Percentiles rank a stretch among this genome's conserved stretches.
phyloP scores from a whole-genome alignment of 1,140 invertebrate species.

The Formica exsecta region DNA sequence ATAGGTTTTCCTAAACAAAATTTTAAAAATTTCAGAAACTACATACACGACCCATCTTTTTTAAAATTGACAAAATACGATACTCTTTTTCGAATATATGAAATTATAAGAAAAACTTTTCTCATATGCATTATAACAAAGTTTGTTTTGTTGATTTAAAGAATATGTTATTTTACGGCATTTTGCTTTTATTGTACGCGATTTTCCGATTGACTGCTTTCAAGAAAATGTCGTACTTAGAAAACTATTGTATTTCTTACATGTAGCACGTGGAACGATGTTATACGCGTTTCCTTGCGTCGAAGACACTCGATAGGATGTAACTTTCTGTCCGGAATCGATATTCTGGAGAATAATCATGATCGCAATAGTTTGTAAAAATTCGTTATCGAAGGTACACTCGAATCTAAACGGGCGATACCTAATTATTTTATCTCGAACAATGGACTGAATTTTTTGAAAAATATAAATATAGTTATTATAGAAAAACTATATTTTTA shows the following conservation, averaged over 20 bases:
- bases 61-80: too few species aligned
- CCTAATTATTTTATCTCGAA: conserved; percentile 9
- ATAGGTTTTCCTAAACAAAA: neutral
- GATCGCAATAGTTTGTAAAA: conserved; percentile 22
- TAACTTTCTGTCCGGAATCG: conserved; percentile 13
- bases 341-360: neutral
- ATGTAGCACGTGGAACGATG: neutral
- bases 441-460: neutral
- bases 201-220: conserved; percentile 9
- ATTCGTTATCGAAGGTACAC: conserved; percentile 10
- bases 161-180: neutral
- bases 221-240: neutral
- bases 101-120: conserved; percentile 1
- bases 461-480: conserved; percentile 1
- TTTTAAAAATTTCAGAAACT: neutral
- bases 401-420: neutral
- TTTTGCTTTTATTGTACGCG: neutral
- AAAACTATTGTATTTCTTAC: neutral
- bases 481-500: neutral
- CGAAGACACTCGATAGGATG: neutral
- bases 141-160: neutral
- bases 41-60: too few species aligned
- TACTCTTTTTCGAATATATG: too few species aligned
- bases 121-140: neutral
- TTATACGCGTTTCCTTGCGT: neutral